Evolutionary conservation across 2,797 vertebrate genomes (phyloP).

Genomic region (Threskiornis aethiopicus): DNA sequence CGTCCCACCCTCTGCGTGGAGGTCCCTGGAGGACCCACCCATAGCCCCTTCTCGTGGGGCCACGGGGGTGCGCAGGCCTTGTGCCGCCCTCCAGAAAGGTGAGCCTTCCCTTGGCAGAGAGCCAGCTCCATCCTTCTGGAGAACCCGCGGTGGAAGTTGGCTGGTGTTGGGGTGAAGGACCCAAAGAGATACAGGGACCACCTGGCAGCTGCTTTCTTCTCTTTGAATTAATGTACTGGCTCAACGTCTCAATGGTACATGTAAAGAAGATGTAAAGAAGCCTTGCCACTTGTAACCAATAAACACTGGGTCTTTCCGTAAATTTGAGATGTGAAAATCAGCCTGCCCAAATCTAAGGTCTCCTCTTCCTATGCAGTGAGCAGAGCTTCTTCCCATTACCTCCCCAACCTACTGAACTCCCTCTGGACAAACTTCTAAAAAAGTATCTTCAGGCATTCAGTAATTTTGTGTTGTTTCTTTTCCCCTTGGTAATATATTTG

Average conservation of each 20-base stretch:
- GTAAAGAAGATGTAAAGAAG: not conserved
- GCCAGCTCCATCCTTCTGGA: not conserved
- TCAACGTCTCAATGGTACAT: not conserved
- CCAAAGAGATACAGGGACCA: not conserved
- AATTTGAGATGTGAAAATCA: not conserved
- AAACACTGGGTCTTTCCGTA: not conserved
- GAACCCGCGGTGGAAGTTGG: not conserved
- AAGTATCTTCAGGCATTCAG: not conserved
- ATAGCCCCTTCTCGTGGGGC: not conserved
- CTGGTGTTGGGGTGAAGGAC: not conserved
- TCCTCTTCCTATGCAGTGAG: not conserved
- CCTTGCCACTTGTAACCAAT: not conserved
- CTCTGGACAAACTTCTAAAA: not conserved
- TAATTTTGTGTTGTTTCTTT: rapidly evolving
- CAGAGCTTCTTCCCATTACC: not conserved
- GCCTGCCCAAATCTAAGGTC: not conserved
- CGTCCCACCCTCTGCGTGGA: not conserved
- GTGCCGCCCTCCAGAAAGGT: not conserved
- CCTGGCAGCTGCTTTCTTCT: not conserved
- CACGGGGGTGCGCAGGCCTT: not conserved
- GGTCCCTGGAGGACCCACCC: not conserved
- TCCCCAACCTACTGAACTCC: not conserved
- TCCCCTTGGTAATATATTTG: not conserved
- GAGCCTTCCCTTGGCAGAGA: not conserved
- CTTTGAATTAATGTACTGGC: not conserved